A percentile compares a stretch with the other conserved stretches of the same genome.
Conservation (phyloP, 2,888 invertebrate species). For the Mimas tiliae region DNA sequence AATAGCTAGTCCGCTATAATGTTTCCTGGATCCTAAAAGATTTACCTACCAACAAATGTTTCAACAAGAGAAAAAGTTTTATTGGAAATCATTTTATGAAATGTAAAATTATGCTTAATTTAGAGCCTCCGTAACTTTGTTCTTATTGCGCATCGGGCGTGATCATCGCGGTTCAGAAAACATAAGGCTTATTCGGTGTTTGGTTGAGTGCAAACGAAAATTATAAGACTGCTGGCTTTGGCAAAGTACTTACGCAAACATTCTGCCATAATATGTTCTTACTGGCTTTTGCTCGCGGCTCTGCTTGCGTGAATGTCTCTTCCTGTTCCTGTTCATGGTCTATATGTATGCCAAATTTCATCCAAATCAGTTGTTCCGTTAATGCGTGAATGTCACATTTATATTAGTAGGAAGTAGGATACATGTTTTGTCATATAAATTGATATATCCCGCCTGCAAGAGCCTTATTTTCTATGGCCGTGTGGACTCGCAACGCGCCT, state of each 20-base stretch:
- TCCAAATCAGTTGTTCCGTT: too few relatives aligned
- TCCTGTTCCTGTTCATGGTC: too few relatives aligned
- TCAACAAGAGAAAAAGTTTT: neutral
- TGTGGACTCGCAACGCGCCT: too few relatives aligned
- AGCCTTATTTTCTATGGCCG: too few relatives aligned
- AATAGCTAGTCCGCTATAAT: neutral
- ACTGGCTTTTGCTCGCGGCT: neutral
- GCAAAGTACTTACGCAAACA: neutral
- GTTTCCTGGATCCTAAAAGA: neutral
- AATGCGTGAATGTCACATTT: too few relatives aligned
- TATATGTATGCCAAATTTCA: too few relatives aligned
- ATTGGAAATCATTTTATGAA: conserved; percentile 21
- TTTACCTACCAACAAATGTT: conserved; percentile 2
- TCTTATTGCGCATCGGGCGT: conserved; percentile 4
- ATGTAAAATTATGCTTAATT: conserved; percentile 23
- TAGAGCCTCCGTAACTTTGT: conserved; percentile 1
- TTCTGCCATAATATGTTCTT: neutral
- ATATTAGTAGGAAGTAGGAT: too few relatives aligned
- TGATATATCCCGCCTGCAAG: too few relatives aligned
- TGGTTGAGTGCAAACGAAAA: conserved; percentile 11
- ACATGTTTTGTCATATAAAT: too few relatives aligned
- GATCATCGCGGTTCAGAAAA: conserved; percentile 15
- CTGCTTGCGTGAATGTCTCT: too few relatives aligned
- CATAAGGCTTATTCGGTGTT: neutral
- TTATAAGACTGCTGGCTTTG: neutral